Percentiles rank a stretch among this genome's conserved stretches.
Evolutionary conservation across 1,140 invertebrate species (phyloP).

Genomic region (Cheumatopsyche charites): DNA sequence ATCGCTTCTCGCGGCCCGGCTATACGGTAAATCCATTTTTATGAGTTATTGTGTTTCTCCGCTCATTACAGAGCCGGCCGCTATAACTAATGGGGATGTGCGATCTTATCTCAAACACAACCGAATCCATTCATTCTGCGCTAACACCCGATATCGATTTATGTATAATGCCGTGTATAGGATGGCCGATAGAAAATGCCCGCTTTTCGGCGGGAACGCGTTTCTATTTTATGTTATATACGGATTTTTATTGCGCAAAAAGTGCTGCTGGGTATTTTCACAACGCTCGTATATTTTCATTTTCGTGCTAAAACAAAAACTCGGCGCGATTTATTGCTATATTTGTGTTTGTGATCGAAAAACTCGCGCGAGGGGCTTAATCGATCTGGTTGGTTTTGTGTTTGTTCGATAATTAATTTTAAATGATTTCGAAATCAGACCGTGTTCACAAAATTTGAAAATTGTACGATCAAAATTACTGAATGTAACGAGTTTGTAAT

Average conservation of each 20-base stretch:
- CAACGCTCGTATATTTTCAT: conserved; percentile 33
- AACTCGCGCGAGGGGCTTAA: not conserved
- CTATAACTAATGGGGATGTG: conserved; percentile 46
- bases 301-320: conserved; percentile 24
- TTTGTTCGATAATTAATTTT: not conserved
- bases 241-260: conserved; percentile 29
- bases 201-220: not conserved
- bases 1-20: conserved; percentile 37
- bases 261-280: conserved; percentile 42
- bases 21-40: conserved; percentile 44
- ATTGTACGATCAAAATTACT: no score
- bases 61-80: conserved; percentile 36
- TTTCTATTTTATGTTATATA: conserved; percentile 7
- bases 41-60: conserved; percentile 44
- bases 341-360: conserved; percentile 25
- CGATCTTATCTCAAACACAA: conserved; percentile 44
- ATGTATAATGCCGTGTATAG: no score
- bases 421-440: not conserved
- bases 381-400: not conserved
- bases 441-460: not conserved
- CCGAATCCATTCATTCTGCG: conserved; percentile 42
- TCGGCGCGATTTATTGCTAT: conserved; percentile 26
- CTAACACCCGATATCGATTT: conserved; percentile 21
- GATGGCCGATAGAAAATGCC: no score
- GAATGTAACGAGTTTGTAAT: no score